Evolutionary conservation across 2,888 invertebrate genomes (phyloP).

Genomic region (Therioaphis trifolii): DNA sequence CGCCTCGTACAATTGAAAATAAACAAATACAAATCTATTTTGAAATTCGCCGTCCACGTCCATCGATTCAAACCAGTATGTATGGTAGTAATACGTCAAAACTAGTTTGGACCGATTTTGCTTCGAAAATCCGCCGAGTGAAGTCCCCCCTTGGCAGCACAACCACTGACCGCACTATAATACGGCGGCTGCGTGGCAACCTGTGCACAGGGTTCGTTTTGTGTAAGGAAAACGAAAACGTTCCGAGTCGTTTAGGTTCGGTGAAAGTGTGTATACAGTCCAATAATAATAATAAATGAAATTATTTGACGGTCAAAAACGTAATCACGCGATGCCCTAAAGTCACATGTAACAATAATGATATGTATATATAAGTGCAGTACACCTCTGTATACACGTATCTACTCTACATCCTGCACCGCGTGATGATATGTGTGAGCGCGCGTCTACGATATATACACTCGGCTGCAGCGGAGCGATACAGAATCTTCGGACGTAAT

Average conservation of each 20-base stretch:
- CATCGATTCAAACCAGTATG: too few species aligned
- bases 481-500: background rate
- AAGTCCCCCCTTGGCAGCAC: background rate
- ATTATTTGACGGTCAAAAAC: slow-evolving; percentile 58
- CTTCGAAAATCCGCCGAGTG: background rate
- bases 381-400: background rate
- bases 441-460: background rate
- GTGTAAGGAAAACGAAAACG: slow-evolving; percentile 29
- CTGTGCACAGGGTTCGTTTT: background rate
- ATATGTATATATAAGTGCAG: background rate
- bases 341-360: slow-evolving; percentile 13
- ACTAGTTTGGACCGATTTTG: background rate
- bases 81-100: too few species aligned
- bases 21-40: too few species aligned
- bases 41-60: too few species aligned
- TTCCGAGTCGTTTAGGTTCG: background rate
- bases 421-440: background rate
- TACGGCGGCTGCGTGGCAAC: too few species aligned
- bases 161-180: background rate
- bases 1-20: too few species aligned
- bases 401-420: background rate
- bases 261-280: slow-evolving; percentile 36
- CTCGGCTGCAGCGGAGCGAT: background rate
- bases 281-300: slow-evolving; percentile 49
- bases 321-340: slow-evolving; percentile 49